Base-by-base conservation (phyloP, 2,888 invertebrate species). In the Callinectes sapidus region DNA sequence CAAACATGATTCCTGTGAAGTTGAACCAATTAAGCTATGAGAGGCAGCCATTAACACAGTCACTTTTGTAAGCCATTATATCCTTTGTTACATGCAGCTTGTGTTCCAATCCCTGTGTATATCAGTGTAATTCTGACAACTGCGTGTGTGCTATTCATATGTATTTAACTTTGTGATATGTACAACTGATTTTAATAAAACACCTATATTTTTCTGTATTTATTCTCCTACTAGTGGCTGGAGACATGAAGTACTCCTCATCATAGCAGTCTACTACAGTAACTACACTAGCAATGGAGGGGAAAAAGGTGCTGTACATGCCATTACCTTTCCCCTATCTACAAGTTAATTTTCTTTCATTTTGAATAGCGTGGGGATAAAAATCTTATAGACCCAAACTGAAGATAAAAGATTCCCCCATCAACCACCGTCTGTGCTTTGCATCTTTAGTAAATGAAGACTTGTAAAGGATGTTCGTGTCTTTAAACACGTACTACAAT, bases 161-260 rank as follows among this genome's bases (percentile, higher is more conserved):
- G 92, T 92, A 92, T 92, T 90, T 88, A 90, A 92, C 92, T 92
- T 92, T 92, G 92, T 92, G 92, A 92, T 92, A 92, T 92, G 92
- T 92, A 92, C 92, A 92, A 92, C 90, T 92, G 92, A 89, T 92
- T 92, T 92, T 92, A 92, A 92, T 92, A 92, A 92, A 90, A 92
- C 90, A 92, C 92, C 90, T 90, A 92, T 66, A 81, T 81, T 81
- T 81, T 23, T 81, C 35, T 81, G 81, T 81, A 35, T 81, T 77
- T 77, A 77, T 77, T 81, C 13, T 35, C 81, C 81, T 81, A 81
- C 2, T 81, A 28, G 13, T 81, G 14, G 35, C 32, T 14, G 2
- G 35, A 35, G 35, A 35, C 81, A n/a, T 71, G n/a, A 71, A 71
- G 13, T 77, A 2, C 61, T 61, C 61, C 61, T 8, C 18, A 61